Evolutionary conservation across 2,888 invertebrate species (phyloP).

Genomic region (Plebejus anna): DNA sequence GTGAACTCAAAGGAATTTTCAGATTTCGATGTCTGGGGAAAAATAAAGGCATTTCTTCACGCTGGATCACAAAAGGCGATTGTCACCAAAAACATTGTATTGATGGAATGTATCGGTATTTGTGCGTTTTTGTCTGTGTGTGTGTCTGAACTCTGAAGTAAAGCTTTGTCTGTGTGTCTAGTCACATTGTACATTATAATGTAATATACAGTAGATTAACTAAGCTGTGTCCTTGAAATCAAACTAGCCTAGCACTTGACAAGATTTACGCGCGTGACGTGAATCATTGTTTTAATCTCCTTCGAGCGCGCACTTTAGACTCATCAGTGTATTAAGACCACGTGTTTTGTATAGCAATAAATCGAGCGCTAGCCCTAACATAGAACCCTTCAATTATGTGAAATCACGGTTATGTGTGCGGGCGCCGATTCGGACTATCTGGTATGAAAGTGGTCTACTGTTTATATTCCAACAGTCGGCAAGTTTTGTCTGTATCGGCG

Average conservation of each 20-base stretch:
- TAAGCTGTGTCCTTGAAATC: no score
- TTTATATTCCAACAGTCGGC: background rate
- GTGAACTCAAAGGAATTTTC: background rate
- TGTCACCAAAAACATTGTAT: slow-evolving; percentile 6
- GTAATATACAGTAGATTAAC: background rate
- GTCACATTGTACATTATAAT: background rate
- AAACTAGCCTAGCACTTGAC: background rate
- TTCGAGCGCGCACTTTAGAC: no score
- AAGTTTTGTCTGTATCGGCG: background rate
- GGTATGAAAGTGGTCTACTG: background rate
- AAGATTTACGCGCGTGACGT: background rate
- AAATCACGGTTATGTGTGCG: background rate
- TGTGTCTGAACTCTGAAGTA: background rate
- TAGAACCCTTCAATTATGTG: background rate
- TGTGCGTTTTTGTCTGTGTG: background rate
- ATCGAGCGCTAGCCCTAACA: background rate
- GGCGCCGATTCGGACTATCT: background rate
- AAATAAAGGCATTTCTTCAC: background rate
- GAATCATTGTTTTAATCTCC: background rate
- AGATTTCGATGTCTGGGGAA: background rate
- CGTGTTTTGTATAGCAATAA: no score
- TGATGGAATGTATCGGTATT: slow-evolving; percentile 6
- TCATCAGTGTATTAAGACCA: no score
- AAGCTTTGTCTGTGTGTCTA: background rate
- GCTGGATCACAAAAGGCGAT: background rate